phyloP scores from a whole-genome alignment of 2,888 invertebrate genomes.

The Vannuccia rotundouncinata region DNA sequence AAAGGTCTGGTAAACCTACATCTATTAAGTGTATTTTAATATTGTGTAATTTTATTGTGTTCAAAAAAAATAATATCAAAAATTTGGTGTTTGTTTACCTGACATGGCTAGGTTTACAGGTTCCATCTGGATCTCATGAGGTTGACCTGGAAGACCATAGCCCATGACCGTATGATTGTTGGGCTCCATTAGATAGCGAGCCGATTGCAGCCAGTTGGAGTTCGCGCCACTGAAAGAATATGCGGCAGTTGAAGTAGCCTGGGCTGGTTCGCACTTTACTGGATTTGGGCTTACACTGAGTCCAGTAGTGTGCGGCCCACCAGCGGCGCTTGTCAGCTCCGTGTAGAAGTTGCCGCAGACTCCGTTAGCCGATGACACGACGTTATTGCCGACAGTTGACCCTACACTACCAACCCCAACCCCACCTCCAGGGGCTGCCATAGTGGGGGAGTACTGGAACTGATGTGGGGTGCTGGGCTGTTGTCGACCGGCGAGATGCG shows the following conservation, averaged over 20 bases:
- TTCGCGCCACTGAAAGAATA: not conserved
- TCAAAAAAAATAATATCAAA: no score
- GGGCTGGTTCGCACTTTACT: not conserved
- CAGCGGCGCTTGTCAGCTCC: not conserved
- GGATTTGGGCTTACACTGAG: not conserved
- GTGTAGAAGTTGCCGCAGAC: not conserved
- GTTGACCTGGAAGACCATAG: not conserved
- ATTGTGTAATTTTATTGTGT: no score
- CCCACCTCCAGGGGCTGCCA: not conserved
- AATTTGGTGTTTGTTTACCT: no score
- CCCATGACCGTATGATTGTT: not conserved
- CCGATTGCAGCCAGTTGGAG: slow-evolving; percentile 1
- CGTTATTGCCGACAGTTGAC: not conserved
- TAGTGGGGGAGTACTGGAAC: slow-evolving; percentile 5
- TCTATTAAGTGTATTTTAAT: no score
- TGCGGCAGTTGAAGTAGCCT: not conserved
- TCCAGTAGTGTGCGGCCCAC: not conserved
- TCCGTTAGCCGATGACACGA: not conserved
- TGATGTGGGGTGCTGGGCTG: not conserved
- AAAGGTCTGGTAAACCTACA: no score
- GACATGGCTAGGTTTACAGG: slow-evolving; percentile 25
- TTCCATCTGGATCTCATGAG: slow-evolving; percentile 9
- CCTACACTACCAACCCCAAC: not conserved
- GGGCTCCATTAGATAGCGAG: slow-evolving; percentile 9
- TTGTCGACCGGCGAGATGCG: not conserved